Conservation (phyloP, 2,888 invertebrate species). For the Drosophila siamana region DNA sequence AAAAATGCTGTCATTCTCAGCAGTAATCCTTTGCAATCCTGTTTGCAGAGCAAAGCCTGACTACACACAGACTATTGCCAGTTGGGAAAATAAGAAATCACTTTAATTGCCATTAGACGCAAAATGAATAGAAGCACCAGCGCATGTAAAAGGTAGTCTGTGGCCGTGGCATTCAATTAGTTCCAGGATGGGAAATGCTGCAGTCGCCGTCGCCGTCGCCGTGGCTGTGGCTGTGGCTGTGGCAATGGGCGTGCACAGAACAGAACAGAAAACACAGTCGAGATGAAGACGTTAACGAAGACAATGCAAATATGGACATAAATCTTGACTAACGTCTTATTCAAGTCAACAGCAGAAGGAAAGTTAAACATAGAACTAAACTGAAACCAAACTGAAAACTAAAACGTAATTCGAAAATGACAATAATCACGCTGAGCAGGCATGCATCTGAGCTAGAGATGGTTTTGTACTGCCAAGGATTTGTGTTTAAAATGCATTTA, state of each 20-base stretch:
- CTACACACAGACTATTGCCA: slow-evolving; percentile 24
- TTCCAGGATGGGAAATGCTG: neutral
- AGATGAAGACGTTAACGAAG: slow-evolving; percentile 57
- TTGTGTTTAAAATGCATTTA: too few relatives aligned
- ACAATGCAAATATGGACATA: slow-evolving; percentile 78
- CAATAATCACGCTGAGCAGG: slow-evolving; percentile 12
- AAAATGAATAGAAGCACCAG: slow-evolving; percentile 36
- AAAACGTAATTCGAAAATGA: slow-evolving; percentile 9
- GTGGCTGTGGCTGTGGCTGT: neutral
- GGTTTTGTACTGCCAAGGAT: too few relatives aligned
- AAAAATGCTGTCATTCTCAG: neutral
- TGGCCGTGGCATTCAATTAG: neutral
- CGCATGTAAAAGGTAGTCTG: slow-evolving; percentile 35
- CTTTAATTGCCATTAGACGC: slow-evolving; percentile 67
- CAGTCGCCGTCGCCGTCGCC: neutral
- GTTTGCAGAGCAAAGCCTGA: slow-evolving; percentile 23
- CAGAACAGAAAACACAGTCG: slow-evolving; percentile 23
- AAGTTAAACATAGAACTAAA: slow-evolving; percentile 12
- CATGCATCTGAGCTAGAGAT: neutral
- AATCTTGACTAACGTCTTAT: slow-evolving; percentile 65
- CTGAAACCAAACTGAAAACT: slow-evolving; percentile 2
- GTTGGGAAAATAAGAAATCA: slow-evolving; percentile 47
- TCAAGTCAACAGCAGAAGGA: slow-evolving; percentile 58
- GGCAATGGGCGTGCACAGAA: slow-evolving; percentile 44
- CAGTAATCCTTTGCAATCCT: neutral